Conservation (phyloP, 2,888 invertebrate genomes). For the Tetragnatha montana region DNA sequence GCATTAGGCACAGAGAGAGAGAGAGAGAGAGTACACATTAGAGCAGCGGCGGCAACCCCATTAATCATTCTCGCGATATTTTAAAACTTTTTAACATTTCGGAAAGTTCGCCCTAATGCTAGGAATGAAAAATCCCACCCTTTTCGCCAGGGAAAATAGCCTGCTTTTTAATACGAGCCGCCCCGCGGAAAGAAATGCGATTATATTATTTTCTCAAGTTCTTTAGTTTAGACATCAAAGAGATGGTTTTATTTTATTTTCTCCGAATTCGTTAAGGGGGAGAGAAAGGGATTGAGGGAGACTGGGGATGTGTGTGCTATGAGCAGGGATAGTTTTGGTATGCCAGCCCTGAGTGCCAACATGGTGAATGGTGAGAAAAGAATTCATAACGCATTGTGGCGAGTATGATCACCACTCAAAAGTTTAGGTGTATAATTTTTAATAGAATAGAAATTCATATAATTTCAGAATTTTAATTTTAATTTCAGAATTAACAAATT, state of each 20-base stretch:
- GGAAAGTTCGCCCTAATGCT: conserved; percentile 19
- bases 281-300: neutral
- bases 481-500: too few species aligned
- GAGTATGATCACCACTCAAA: too few species aligned
- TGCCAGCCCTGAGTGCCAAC: neutral
- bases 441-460: too few species aligned
- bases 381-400: too few species aligned
- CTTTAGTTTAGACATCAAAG: neutral
- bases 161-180: neutral
- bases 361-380: too few species aligned
- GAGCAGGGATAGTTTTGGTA: neutral
- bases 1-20: neutral
- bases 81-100: conserved; percentile 47
- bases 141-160: neutral
- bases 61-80: conserved; percentile 25
- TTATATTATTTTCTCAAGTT: neutral
- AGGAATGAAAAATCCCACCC: conserved; percentile 33
- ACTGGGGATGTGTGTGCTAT: too few species aligned
- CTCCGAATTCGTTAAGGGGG: neutral
- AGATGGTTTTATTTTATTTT: neutral
- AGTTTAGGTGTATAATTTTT: too few species aligned
- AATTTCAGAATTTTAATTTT: too few species aligned
- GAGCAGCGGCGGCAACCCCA: neutral
- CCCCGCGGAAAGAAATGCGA: conserved; percentile 5
- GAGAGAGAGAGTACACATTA: conserved; percentile 11